Evolutionary conservation across 2,888 invertebrate genomes (phyloP).

Genomic region (Thera obeliscata): DNA sequence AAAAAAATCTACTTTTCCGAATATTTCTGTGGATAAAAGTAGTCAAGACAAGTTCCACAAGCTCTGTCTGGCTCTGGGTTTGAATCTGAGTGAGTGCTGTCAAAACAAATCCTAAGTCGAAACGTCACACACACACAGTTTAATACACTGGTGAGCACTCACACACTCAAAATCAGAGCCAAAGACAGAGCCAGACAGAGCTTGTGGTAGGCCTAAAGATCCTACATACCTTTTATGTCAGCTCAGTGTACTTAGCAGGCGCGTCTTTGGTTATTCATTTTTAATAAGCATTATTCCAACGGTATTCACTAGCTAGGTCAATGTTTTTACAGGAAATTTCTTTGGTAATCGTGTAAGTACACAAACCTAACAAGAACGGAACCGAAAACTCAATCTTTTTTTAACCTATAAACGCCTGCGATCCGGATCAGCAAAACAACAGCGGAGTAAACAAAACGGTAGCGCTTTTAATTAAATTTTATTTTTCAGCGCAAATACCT

Average conservation of each 20-base stretch:
- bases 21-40: slow-evolving; percentile 4
- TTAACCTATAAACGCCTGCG: slow-evolving; percentile 9
- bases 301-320: not conserved
- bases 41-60: not conserved
- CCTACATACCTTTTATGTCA: not conserved
- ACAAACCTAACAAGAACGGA: not conserved
- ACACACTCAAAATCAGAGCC: too few species aligned
- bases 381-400: slow-evolving; percentile 9
- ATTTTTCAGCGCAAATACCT: slow-evolving; percentile 36
- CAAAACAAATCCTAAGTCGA: too few species aligned
- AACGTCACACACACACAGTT: too few species aligned
- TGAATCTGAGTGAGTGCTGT: too few species aligned
- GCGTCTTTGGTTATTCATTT: slow-evolving; percentile 2
- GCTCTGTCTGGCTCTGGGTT: too few species aligned
- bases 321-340: not conserved
- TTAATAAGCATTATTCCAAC: not conserved
- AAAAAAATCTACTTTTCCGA: slow-evolving; percentile 1
- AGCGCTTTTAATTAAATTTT: slow-evolving; percentile 36
- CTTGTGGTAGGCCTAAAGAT: not conserved
- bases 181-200: too few species aligned
- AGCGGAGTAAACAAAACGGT: slow-evolving; percentile 22
- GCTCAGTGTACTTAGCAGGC: not conserved
- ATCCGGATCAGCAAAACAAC: slow-evolving; percentile 24
- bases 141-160: too few species aligned
- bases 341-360: not conserved